A percentile compares a stretch with the other conserved stretches of the same genome.
Conservation (phyloP, 2,797 vertebrate genomes). For the Chelon labrosus region DNA sequence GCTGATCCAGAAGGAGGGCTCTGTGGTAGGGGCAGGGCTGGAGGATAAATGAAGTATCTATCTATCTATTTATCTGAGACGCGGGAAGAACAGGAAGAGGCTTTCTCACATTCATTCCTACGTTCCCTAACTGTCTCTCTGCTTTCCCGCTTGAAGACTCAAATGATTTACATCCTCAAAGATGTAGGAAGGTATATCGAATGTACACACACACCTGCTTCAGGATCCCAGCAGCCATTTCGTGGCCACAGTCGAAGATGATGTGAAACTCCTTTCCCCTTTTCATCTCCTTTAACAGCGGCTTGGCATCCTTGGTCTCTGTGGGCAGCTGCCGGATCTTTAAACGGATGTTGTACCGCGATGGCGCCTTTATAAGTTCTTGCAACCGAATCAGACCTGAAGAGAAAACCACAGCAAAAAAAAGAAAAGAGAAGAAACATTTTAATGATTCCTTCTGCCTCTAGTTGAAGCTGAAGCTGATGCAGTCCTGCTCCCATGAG, state of each 20-base stretch:
- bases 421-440: neutral
- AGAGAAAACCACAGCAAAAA: neutral
- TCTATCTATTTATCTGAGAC: too few relatives aligned
- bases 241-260: conserved; percentile 97
- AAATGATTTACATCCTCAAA: neutral
- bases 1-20: too few relatives aligned
- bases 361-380: conserved; percentile 98
- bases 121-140: neutral
- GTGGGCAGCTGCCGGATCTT: conserved; percentile 96
- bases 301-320: conserved; percentile 96
- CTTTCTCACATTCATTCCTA: neutral
- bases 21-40: too few relatives aligned
- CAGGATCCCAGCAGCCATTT: conserved; percentile 97
- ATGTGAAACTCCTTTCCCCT: conserved; percentile 97
- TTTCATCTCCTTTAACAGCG: conserved; percentile 98
- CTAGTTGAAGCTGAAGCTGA: neutral
- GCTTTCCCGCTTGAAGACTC: neutral
- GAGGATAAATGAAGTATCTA: too few relatives aligned
- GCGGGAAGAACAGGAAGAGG: neutral
- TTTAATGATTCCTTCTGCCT: conserved; percentile 4
- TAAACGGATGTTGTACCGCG: conserved; percentile 96
- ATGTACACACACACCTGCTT: conserved; percentile 89
- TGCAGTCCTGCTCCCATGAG: conserved; percentile 3
- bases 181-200: neutral
- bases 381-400: conserved; percentile 97